A percentile compares a stretch with the other conserved stretches of the same genome.
phyloP scores from a whole-genome alignment of 2,797 vertebrate genomes.

The Parauchenoglanis ngamensis region DNA sequence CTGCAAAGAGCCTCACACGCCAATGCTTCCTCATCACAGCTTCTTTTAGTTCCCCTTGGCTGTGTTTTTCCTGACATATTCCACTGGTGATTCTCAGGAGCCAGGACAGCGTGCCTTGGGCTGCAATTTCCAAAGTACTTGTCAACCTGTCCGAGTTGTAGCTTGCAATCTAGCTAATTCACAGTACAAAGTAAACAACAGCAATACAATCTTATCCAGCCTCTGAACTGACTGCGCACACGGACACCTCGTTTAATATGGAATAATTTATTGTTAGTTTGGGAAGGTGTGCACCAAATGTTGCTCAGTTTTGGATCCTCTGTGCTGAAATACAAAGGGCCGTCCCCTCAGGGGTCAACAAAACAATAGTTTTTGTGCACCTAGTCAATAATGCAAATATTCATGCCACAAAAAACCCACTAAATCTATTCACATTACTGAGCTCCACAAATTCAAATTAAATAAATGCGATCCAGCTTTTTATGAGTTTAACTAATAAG shows the following conservation, averaged over 20 bases:
- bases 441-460: not conserved
- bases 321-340: not conserved
- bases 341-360: not conserved
- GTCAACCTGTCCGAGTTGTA: not conserved
- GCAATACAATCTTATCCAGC: not conserved
- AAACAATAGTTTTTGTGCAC: not conserved
- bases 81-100: not conserved
- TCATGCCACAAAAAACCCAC: not conserved
- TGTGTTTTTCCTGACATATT: too few species aligned
- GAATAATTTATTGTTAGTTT: not conserved
- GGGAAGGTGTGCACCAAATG: not conserved
- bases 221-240: not conserved
- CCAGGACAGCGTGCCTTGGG: not conserved
- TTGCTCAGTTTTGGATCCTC: not conserved
- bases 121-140: constrained; percentile 3
- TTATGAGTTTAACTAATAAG: not conserved
- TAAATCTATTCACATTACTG: not conserved
- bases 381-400: not conserved
- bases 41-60: not conserved
- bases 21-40: constrained; percentile 8
- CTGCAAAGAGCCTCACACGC: not conserved
- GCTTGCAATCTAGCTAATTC: not conserved
- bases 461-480: not conserved
- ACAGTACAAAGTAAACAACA: not conserved
- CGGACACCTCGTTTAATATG: not conserved